Percentiles rank a stretch among this genome's conserved stretches.
Conservation (phyloP, 2,888 invertebrate genomes). For the Ceraclea dissimilis region DNA sequence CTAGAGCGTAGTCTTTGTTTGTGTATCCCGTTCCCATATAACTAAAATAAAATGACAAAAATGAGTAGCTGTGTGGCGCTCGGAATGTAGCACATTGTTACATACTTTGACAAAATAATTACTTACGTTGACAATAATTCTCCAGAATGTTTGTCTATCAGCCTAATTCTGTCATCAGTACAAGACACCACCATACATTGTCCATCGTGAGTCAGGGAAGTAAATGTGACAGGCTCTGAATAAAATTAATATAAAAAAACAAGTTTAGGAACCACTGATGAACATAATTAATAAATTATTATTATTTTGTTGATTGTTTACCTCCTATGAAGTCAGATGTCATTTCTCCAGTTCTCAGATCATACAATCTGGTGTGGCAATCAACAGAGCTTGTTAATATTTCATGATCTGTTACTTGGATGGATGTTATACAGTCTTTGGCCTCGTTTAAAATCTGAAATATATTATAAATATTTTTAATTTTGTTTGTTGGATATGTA, state of each 20-base stretch:
- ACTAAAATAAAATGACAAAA: conserved; percentile 36
- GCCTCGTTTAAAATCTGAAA: conserved; percentile 75
- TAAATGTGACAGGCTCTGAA: conserved; percentile 70
- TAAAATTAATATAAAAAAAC: conserved; percentile 13
- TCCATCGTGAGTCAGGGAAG: conserved; percentile 82
- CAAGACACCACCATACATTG: conserved; percentile 86
- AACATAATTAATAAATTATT: too few relatives aligned
- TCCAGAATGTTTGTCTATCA: conserved; percentile 85
- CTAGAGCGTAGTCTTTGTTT: conserved; percentile 76
- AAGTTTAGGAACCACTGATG: too few relatives aligned
- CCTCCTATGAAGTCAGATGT: conserved; percentile 78
- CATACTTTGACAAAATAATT: neutral
- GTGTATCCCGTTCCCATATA: conserved; percentile 80
- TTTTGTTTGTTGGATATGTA: too few relatives aligned
- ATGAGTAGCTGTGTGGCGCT: too few relatives aligned
- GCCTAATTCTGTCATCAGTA: conserved; percentile 70
- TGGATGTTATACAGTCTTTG: conserved; percentile 78
- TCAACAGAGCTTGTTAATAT: conserved; percentile 88
- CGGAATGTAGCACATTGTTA: neutral
- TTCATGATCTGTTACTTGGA: conserved; percentile 80
- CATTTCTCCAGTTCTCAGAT: conserved; percentile 80
- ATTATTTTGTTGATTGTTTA: conserved; percentile 29
- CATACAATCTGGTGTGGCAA: conserved; percentile 79
- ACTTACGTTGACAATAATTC: conserved; percentile 61
- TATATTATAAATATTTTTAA: conserved; percentile 12